Evolutionary conservation across 2,797 vertebrate species (phyloP), one percentile per base, ranked within the genome.

Genomic region (Pseudochirops corinnae): DNA sequence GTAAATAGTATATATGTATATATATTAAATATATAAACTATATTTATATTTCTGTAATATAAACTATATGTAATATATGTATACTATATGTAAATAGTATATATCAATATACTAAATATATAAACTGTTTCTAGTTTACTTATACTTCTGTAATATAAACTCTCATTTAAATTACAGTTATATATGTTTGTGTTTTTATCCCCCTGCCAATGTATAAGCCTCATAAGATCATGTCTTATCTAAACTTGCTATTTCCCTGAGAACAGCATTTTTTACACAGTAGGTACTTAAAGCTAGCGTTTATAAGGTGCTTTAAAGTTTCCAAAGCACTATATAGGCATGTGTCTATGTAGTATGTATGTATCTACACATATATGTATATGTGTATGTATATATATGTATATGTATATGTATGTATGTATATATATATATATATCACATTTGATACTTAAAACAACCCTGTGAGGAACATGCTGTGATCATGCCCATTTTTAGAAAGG

Each of bases 301-400:
- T 46, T 82, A 55, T n/a, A n/a, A 21, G 16, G 3, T n/a, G 4
- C 26, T n/a, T 39, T 39, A 18, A 74, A 39, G 14, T 74, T 46
- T 46, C 39, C 18, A 24, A 82, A 82, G 39, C 2, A 26, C 74
- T 87, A 56, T 9, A 16, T 21, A n/a, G 0, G 0, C 24, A n/a
- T 11, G 16, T 21, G 12, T n/a, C 2, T 55, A n/a, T n/a, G 90
- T 55, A 55, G 28, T 5, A 29, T 55, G 33, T 21, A 2, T 53
- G 5, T 18, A 24, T 31, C 33, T 24, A n/a, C 16, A 57, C 21
- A 16, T 46, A 31, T 4, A 26, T 5, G 2, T 56, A 18, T 56
- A 4, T 52, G 2, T 53, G 53, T 53, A 4, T 53, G 3, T 1
- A 0, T 2, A 28, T 0, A 21, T 5, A 0, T 21, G 12, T n/a